Evolutionary conservation across 2,113 vertebrate species (phyloP).

Genomic region (Rhipidura dahli): DNA sequence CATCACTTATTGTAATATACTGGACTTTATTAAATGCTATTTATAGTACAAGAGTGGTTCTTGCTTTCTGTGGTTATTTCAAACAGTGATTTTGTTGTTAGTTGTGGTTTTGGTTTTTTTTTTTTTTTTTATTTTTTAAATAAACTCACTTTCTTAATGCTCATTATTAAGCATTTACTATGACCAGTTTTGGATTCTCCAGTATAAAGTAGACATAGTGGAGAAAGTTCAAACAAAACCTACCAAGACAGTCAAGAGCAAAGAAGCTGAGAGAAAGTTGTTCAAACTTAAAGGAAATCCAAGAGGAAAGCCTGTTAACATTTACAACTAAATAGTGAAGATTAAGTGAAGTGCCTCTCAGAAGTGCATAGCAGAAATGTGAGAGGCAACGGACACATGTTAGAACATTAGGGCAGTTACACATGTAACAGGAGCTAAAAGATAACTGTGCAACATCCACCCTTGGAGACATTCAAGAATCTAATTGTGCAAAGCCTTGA

Average conservation of each 20-base stretch:
- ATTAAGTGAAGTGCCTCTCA: fast-evolving
- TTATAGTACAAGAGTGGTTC: background rate
- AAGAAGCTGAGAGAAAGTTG: background rate
- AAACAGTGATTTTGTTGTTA: background rate
- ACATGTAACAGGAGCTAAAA: background rate
- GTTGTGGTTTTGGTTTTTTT: background rate
- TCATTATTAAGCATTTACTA: fast-evolving
- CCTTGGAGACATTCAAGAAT: background rate
- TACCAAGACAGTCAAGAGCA: background rate
- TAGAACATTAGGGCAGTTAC: background rate
- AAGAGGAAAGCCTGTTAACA: background rate
- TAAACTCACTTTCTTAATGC: background rate
- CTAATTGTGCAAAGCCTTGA: background rate
- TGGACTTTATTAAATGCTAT: background rate
- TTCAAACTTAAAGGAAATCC: background rate
- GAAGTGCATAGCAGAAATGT: background rate
- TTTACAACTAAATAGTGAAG: background rate
- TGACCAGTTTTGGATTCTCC: background rate
- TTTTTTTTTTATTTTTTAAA: background rate
- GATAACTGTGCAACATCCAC: background rate
- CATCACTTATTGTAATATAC: background rate
- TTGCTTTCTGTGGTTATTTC: background rate
- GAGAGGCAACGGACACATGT: fast-evolving
- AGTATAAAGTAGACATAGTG: background rate
- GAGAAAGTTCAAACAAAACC: background rate